Conservation (phyloP, 1,140 invertebrate species). For the Drosophila equinoxialis region DNA sequence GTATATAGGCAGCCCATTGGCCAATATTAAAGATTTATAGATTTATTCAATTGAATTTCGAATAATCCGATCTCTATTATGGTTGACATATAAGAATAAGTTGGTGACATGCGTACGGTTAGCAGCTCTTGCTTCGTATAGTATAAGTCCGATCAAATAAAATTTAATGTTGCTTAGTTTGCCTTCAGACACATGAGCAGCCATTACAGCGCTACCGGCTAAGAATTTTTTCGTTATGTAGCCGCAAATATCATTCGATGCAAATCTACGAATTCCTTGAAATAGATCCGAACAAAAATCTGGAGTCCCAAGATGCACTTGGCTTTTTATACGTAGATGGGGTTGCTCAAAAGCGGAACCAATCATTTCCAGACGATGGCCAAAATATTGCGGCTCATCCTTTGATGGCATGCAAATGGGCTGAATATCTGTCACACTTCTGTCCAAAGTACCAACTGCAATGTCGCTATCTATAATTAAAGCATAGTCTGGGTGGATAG, state of each 20-base stretch:
- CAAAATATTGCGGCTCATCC: conserved; percentile 6
- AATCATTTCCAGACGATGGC: conserved; percentile 17
- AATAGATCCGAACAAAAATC: background rate
- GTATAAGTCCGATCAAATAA: conserved; percentile 27
- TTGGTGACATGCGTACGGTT: background rate
- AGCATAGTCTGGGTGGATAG: conserved; percentile 23
- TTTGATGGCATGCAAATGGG: conserved; percentile 28
- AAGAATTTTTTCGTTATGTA: background rate
- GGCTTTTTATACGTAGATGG: conserved; percentile 12
- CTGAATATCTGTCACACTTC: conserved; percentile 14
- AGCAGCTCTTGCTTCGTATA: background rate
- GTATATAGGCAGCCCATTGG: no score
- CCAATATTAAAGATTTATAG: background rate
- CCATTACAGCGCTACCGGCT: conserved; percentile 36
- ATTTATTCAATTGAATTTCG: conserved; percentile 12
- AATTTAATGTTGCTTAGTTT: background rate
- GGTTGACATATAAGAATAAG: conserved; percentile 27
- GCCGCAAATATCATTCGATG: conserved; percentile 30
- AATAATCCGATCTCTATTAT: conserved; percentile 32
- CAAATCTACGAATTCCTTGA: background rate
- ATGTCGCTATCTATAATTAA: conserved; percentile 13
- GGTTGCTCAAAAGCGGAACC: background rate
- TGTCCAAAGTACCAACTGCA: conserved; percentile 22
- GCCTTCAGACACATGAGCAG: conserved; percentile 8
- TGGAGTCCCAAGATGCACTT: conserved; percentile 14